Evolutionary conservation across 2,113 vertebrate genomes (phyloP).

Genomic region (Dasyurus viverrinus): DNA sequence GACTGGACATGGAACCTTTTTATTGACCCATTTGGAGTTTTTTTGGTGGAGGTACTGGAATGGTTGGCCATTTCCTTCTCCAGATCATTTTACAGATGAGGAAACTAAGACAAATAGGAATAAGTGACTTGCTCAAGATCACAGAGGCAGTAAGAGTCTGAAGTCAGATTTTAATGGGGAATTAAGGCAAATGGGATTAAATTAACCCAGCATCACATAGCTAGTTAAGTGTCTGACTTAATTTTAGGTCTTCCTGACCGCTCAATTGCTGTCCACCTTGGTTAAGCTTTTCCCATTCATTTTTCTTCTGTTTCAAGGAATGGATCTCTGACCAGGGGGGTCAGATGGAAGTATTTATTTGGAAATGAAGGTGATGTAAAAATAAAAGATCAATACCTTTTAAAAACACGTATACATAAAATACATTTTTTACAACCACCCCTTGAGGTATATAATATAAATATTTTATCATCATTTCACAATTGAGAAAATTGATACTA

Average conservation of each 20-base stretch:
- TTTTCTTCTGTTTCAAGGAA: background rate
- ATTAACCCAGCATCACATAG: no score
- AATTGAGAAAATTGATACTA: background rate
- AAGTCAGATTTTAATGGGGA: background rate
- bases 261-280: background rate
- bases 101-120: background rate
- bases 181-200: no score
- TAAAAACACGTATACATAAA: background rate
- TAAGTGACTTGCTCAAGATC: background rate
- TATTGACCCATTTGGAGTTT: background rate
- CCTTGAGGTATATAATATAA: background rate
- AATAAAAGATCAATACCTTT: background rate
- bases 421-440: background rate
- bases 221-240: no score
- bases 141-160: background rate
- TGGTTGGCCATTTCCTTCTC: background rate
- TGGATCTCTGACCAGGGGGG: background rate
- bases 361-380: background rate
- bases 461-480: background rate
- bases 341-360: background rate
- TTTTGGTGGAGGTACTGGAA: background rate
- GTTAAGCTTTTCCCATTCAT: background rate
- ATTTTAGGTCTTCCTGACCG: background rate
- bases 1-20: background rate
- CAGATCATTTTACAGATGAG: background rate